phyloP scores from a whole-genome alignment of 2,113 vertebrate species.

The Taxidea taxus region DNA sequence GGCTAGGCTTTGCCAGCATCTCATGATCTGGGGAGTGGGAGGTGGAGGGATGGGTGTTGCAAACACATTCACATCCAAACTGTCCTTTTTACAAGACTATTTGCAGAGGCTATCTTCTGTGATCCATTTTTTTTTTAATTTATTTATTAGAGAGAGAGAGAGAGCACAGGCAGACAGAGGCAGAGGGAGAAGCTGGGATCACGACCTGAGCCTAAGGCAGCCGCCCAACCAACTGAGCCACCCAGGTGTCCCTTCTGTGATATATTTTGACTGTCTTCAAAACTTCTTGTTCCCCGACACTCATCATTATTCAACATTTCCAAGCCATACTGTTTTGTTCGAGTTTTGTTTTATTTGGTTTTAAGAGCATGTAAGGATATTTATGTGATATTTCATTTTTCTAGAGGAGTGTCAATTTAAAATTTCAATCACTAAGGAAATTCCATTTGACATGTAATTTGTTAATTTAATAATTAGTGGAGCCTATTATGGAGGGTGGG shows the following conservation, averaged over 20 bases:
- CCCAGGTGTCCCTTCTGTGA: no score
- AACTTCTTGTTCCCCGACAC: neutral
- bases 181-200: no score
- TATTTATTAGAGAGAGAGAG: no score
- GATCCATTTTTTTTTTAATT: no score
- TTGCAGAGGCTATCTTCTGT: neutral
- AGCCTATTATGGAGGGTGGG: neutral
- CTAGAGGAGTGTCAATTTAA: neutral
- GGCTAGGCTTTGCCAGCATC: slow-evolving; percentile 20
- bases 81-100: neutral
- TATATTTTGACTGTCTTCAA: slow-evolving; percentile 34
- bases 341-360: neutral
- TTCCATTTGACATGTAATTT: neutral
- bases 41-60: slow-evolving; percentile 7
- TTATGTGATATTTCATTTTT: slow-evolving; percentile 21
- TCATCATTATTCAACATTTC: slow-evolving; percentile 4
- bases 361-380: neutral
- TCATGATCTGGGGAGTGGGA: slow-evolving; percentile 16
- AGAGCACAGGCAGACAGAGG: no score
- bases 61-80: slow-evolving; percentile 39
- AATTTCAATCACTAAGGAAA: slow-evolving; percentile 26
- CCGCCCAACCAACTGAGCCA: no score
- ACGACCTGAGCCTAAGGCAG: no score
- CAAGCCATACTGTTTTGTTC: neutral
- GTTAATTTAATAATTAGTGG: neutral